phyloP scores from a whole-genome alignment of 2,888 invertebrate species.

The Muschampia plurimacula region DNA sequence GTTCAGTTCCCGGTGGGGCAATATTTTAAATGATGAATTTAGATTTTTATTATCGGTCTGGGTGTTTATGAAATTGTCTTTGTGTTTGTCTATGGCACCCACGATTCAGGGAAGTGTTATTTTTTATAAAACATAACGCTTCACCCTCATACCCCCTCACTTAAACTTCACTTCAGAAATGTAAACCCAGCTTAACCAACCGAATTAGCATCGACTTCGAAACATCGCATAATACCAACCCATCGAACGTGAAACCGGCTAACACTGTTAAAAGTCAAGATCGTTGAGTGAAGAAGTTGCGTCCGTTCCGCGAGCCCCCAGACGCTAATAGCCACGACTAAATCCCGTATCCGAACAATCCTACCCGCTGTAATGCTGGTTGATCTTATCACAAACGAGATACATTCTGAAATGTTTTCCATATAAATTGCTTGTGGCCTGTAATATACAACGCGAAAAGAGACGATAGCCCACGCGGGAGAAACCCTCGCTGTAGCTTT shows the following conservation, averaged over 20 bases:
- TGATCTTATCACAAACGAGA: conserved; percentile 62
- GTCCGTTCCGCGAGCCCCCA: conserved; percentile 22
- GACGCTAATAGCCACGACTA: conserved; percentile 32
- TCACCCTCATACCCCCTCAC: too few species aligned
- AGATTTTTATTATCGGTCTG: too few species aligned
- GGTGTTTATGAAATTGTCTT: too few species aligned
- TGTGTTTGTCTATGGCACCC: too few species aligned
- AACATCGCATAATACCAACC: background rate
- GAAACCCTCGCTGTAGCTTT: conserved; percentile 53
- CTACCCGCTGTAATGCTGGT: conserved; percentile 39
- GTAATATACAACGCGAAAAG: conserved; percentile 64
- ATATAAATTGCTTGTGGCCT: conserved; percentile 70
- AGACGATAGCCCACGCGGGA: conserved; percentile 67
- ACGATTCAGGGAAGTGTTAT: too few species aligned
- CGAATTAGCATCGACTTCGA: too few species aligned
- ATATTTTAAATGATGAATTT: too few species aligned
- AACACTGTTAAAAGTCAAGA: background rate
- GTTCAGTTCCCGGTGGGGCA: too few species aligned
- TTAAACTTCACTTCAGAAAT: too few species aligned
- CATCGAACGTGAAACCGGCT: background rate
- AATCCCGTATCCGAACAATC: conserved; percentile 21
- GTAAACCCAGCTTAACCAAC: too few species aligned
- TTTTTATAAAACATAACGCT: too few species aligned
- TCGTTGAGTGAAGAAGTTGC: conserved; percentile 21
- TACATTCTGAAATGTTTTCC: conserved; percentile 68